These are phyloP conservation scores for Odontomyia ornata DNA, from an alignment of 2,888 invertebrate genomes.

Conservation along the genomic window DNA sequence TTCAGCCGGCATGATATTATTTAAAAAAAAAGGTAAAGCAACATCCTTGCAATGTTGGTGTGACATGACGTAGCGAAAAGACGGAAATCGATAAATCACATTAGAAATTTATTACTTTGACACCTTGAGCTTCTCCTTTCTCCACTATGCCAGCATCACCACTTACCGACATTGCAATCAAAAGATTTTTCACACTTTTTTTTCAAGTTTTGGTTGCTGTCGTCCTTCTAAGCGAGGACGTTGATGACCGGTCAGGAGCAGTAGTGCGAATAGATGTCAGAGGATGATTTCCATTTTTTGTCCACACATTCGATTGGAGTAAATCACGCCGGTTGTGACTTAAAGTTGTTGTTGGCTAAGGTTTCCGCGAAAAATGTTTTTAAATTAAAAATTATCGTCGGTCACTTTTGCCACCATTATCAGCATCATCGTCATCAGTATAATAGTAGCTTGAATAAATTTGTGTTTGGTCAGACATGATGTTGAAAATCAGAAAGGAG, in stretches of 20 bases:
- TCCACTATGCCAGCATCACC: too few species aligned
- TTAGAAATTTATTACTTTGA: slow-evolving; percentile 49
- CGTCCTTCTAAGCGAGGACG: background rate
- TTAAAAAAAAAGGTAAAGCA: background rate
- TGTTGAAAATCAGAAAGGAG: background rate
- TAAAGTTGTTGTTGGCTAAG: background rate
- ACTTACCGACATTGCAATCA: background rate
- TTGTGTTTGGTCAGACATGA: slow-evolving; percentile 2
- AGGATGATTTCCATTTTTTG: background rate
- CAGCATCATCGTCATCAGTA: background rate
- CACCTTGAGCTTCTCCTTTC: slow-evolving; percentile 40
- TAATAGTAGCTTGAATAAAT: slow-evolving; percentile 2
- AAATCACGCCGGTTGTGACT: background rate
- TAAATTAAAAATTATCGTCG: slow-evolving; percentile 44
- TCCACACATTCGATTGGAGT: background rate
- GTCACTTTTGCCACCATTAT: slow-evolving; percentile 22
- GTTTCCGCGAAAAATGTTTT: slow-evolving; percentile 33
- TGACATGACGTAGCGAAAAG: slow-evolving; percentile 45
- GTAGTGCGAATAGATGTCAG: background rate
- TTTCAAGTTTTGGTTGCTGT: background rate
- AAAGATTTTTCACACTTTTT: slow-evolving; percentile 5
- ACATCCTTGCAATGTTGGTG: background rate
- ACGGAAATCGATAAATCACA: slow-evolving; percentile 49
- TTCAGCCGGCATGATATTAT: background rate
- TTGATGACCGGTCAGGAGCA: background rate